Conservation (phyloP, 2,113 vertebrate species). For the Pipra filicauda region DNA sequence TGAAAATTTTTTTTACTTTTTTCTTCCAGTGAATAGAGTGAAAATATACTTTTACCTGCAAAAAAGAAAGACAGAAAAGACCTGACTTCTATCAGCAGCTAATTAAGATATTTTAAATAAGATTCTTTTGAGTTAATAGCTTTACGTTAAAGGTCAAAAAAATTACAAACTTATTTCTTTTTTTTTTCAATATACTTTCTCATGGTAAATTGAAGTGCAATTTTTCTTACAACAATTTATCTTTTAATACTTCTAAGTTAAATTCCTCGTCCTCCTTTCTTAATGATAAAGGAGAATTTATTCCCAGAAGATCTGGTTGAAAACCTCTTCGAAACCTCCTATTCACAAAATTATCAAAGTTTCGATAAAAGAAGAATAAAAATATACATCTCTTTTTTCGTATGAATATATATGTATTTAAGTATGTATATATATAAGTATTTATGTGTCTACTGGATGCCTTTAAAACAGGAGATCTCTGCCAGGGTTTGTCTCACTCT, state of each 20-base stretch:
- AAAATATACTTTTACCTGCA: not conserved
- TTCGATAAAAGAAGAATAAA: not conserved
- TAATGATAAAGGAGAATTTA: not conserved
- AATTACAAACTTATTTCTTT: not conserved
- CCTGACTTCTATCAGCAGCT: not conserved
- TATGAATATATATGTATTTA: not conserved
- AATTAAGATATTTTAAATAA: not conserved
- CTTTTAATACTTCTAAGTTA: not conserved
- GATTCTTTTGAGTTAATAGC: not conserved
- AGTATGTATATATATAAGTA: too few relatives aligned
- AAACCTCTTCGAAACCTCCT: not conserved
- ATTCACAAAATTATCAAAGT: not conserved
- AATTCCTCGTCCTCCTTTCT: accelerated
- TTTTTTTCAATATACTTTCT: not conserved
- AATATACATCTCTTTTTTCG: not conserved
- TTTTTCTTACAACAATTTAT: not conserved
- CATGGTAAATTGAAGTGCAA: not conserved
- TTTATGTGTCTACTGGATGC: accelerated
- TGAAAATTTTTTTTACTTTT: not conserved
- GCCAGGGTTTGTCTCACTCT: not conserved
- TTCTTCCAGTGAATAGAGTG: not conserved
- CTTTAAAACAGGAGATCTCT: not conserved
- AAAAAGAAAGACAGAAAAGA: not conserved
- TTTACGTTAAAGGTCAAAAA: not conserved
- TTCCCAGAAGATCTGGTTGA: not conserved